These are phyloP conservation scores for Spicauda simplicius DNA, from an alignment of 2,888 invertebrate genomes.

Conservation along the genomic window DNA sequence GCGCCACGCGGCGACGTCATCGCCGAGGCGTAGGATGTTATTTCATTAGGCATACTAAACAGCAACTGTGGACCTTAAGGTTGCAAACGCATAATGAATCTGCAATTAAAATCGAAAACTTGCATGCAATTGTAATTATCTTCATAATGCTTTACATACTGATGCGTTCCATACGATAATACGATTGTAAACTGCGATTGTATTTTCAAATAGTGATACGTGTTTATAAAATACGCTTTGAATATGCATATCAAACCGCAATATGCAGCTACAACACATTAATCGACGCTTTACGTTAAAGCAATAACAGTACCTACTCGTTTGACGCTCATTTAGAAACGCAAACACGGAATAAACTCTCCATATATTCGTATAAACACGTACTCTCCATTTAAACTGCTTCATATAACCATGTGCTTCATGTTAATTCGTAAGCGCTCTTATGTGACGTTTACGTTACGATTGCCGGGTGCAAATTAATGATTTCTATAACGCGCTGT, in stretches of 20 bases:
- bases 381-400: slow-evolving; percentile 24
- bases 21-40: no score
- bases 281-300: slow-evolving; percentile 68
- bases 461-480: no score
- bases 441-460: no score
- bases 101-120: no score
- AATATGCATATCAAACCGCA: slow-evolving; percentile 33
- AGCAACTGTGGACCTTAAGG: no score
- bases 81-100: no score
- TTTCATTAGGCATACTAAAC: no score
- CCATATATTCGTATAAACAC: slow-evolving; percentile 32
- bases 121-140: no score
- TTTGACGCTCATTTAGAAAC: slow-evolving; percentile 52
- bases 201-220: not conserved
- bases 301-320: slow-evolving; percentile 67
- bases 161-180: not conserved
- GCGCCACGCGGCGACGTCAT: no score
- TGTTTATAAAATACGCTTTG: not conserved
- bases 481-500: no score
- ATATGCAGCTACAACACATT: slow-evolving; percentile 44
- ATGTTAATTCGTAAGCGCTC: slow-evolving; percentile 38
- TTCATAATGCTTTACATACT: no score
- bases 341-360: slow-evolving; percentile 34
- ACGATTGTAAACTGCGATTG: not conserved
- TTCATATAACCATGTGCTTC: slow-evolving; percentile 10